phyloP scores from a whole-genome alignment of 2,888 invertebrate genomes.

The Eledona agricola region DNA sequence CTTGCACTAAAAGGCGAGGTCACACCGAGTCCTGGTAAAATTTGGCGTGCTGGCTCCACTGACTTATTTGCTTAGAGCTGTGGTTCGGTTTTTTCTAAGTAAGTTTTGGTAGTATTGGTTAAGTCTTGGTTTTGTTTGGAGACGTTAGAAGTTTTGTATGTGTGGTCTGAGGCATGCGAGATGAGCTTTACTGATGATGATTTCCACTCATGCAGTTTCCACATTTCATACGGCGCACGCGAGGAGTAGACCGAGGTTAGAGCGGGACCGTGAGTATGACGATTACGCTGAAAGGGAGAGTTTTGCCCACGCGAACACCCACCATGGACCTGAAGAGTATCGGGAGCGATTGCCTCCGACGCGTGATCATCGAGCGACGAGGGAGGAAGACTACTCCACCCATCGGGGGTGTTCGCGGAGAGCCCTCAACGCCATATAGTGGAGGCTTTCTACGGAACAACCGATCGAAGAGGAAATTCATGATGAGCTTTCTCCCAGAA shows the following conservation, averaged over 20 bases:
- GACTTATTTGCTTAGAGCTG: constrained; percentile 60
- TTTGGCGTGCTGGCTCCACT: constrained; percentile 61
- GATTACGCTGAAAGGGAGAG: constrained; percentile 62
- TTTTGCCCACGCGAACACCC: constrained; percentile 50
- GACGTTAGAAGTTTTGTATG: constrained; percentile 18
- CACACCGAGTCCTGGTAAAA: constrained; percentile 59
- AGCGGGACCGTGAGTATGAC: constrained; percentile 65
- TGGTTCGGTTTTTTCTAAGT: constrained; percentile 50
- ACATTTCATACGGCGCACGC: constrained; percentile 62
- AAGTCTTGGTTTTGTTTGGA: constrained; percentile 11
- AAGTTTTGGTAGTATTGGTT: constrained; percentile 35
- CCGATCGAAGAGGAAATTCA: constrained; percentile 63
- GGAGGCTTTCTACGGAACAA: constrained; percentile 64
- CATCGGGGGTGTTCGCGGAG: constrained; percentile 72
- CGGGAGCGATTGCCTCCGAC: constrained; percentile 49
- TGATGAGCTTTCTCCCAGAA: constrained; percentile 58
- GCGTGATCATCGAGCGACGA: constrained; percentile 53
- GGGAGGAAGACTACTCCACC: constrained; percentile 61
- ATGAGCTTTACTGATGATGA: constrained; percentile 19
- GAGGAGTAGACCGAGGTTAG: constrained; percentile 65
- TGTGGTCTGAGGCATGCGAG: constrained; percentile 13
- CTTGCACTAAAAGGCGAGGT: constrained; percentile 53
- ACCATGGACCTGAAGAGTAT: constrained; percentile 58
- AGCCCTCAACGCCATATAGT: constrained; percentile 80
- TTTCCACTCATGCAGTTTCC: constrained; percentile 55